Conservation (phyloP, 2,888 invertebrate genomes). For the Biston stratarius region DNA sequence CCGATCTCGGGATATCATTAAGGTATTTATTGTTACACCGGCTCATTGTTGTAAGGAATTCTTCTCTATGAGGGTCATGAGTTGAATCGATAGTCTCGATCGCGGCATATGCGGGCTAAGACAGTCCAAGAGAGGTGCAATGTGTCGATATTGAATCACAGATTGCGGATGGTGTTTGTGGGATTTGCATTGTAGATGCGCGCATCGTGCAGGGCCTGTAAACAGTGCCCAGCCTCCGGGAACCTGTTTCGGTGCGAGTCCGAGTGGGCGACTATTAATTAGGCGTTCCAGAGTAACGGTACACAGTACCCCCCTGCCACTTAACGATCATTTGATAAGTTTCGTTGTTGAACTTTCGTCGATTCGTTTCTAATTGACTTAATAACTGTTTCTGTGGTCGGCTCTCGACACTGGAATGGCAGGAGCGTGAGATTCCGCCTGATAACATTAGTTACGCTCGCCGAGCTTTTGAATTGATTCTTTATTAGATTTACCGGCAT, state of each 20-base stretch:
- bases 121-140: conserved; percentile 59
- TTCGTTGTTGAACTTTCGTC: conserved; percentile 64
- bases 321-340: conserved; percentile 77
- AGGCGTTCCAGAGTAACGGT: conserved; percentile 71
- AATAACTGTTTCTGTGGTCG: conserved; percentile 57
- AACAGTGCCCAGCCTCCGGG: conserved; percentile 57
- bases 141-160: conserved; percentile 69
- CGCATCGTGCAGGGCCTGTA: conserved; percentile 68
- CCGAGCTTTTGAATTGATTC: conserved; percentile 51
- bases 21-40: conserved; percentile 87
- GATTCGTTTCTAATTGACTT: conserved; percentile 66
- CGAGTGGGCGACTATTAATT: conserved; percentile 81
- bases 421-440: conserved; percentile 53
- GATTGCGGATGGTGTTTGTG: conserved; percentile 72
- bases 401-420: conserved; percentile 50
- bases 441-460: conserved; percentile 60
- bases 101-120: conserved; percentile 61
- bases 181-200: conserved; percentile 82
- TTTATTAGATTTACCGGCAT: conserved; percentile 47
- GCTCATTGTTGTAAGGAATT: conserved; percentile 85
- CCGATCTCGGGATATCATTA: conserved; percentile 85
- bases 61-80: conserved; percentile 79
- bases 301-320: conserved; percentile 59
- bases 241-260: conserved; percentile 66
- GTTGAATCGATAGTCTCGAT: conserved; percentile 81